A percentile compares a stretch with the other conserved stretches of the same genome.
phyloP scores from a whole-genome alignment of 2,113 vertebrate species.

The Tringa solitaria region DNA sequence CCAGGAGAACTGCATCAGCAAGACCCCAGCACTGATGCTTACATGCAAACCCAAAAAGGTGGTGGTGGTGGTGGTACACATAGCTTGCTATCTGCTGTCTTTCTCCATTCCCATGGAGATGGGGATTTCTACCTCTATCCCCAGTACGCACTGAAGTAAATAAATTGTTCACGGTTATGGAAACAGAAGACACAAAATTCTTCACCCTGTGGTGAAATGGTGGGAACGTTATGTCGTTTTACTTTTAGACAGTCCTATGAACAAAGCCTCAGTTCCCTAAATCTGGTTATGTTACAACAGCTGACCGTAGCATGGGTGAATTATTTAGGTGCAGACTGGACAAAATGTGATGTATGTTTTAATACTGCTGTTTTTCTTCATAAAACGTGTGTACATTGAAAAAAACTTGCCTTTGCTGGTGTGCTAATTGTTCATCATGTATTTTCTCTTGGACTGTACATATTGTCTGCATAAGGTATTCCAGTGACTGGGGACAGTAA shows the following conservation, averaged over 20 bases:
- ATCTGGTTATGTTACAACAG: not conserved
- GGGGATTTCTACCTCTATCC: not conserved
- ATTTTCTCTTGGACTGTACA: not conserved
- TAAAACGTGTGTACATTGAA: not conserved
- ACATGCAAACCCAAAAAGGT: not conserved
- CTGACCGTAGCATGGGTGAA: not conserved
- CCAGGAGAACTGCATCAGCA: not conserved
- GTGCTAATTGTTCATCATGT: not conserved
- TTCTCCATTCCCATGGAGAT: not conserved
- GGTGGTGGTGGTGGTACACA: accelerated
- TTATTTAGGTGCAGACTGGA: not conserved
- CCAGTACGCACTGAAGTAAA: not conserved
- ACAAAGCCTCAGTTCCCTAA: not conserved
- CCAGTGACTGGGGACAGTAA: not conserved
- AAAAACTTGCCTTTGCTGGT: not conserved
- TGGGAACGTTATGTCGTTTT: not conserved
- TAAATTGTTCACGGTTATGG: not conserved
- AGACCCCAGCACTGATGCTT: not conserved
- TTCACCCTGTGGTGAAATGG: not conserved
- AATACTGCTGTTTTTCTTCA: not conserved
- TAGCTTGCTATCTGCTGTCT: not conserved
- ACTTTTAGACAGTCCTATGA: not conserved
- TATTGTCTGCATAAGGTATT: not conserved
- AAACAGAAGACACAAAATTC: not conserved
- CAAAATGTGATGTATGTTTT: not conserved